Conservation (phyloP, 1,140 invertebrate genomes). For the Cataglyphis hispanica region DNA sequence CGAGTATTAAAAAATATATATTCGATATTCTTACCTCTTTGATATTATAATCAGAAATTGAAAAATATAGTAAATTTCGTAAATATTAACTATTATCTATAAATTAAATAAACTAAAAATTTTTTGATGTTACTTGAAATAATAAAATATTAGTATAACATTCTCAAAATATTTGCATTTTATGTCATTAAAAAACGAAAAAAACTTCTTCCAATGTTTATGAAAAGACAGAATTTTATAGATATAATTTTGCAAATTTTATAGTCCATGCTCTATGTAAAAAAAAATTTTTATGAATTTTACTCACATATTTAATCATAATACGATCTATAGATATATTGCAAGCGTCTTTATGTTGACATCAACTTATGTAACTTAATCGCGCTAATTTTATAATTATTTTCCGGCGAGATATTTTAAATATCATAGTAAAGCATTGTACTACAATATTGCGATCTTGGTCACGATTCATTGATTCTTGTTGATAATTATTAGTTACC, state of each 20-base stretch:
- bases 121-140: neutral
- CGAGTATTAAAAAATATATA: neutral
- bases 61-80: neutral
- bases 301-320: neutral
- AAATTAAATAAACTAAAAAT: neutral
- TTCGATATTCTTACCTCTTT: neutral
- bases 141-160: slow-evolving; percentile 9
- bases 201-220: neutral
- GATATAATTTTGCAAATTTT: neutral
- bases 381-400: slow-evolving; percentile 38
- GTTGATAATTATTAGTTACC: slow-evolving; percentile 47
- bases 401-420: neutral
- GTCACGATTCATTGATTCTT: slow-evolving; percentile 40
- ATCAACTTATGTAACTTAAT: neutral
- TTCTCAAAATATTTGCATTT: neutral
- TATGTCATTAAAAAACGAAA: neutral
- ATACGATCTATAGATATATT: neutral
- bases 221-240: neutral
- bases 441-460: slow-evolving; percentile 29
- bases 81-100: neutral
- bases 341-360: neutral
- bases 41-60: neutral
- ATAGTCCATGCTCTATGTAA: neutral
- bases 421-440: neutral
- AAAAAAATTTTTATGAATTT: neutral